phyloP scores from a whole-genome alignment of 2,113 vertebrate species.

The Taxidea taxus region DNA sequence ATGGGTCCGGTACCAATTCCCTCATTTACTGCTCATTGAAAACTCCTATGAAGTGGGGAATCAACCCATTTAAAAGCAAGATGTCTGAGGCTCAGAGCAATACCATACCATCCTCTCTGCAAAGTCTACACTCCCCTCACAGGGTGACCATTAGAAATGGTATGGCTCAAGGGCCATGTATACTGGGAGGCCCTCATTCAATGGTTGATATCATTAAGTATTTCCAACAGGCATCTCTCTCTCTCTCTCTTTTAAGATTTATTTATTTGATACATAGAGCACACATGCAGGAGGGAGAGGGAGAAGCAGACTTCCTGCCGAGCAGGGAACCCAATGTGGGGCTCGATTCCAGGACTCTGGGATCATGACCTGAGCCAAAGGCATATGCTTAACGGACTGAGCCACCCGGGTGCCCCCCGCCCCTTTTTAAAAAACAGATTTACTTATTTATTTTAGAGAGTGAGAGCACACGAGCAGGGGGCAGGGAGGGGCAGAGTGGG shows the following conservation, averaged over 20 bases:
- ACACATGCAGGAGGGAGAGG: not conserved
- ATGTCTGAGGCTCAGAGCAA: not conserved
- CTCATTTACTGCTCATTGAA: conserved; percentile 31
- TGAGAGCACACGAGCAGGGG: not conserved
- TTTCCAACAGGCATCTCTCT: not conserved
- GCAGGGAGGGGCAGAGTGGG: not conserved
- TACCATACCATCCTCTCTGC: not conserved
- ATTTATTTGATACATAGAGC: not conserved
- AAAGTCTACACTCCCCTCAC: not conserved
- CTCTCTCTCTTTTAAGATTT: not conserved
- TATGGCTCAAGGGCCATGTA: not conserved
- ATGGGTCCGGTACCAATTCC: not conserved
- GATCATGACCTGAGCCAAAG: too few species aligned
- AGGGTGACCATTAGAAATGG: not conserved
- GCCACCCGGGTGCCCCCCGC: too few species aligned
- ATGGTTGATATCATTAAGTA: not conserved
- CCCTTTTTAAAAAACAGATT: not conserved
- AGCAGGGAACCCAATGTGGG: too few species aligned
- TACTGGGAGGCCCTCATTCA: not conserved
- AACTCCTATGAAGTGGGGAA: not conserved
- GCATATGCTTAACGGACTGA: too few species aligned
- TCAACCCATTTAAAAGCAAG: not conserved
- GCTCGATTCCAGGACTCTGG: too few species aligned
- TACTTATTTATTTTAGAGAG: not conserved
- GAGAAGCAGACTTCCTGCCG: not conserved